Base-by-base conservation (phyloP, 2,888 invertebrate species). In the Caenorhabditis panamensis region DNA sequence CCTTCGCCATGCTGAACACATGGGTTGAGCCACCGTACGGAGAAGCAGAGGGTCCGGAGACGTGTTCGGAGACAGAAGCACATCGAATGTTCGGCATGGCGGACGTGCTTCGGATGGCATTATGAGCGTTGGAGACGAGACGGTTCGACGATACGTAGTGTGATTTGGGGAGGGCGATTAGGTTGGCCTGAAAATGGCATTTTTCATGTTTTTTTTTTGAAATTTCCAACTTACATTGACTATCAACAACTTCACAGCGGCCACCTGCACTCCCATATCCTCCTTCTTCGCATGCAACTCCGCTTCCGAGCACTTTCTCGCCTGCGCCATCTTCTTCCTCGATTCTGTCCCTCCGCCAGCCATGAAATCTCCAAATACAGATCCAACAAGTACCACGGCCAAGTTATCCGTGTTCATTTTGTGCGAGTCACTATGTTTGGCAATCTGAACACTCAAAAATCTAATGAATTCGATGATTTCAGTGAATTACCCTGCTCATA, bases 331-430 rank as follows among this genome's bases (percentile, higher is more conserved):
- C 41, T 79, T 79, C 31, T 72, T 79, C 26, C 72, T 44, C 5
- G 79, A 53, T 37, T 72, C 79, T 2, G 79, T 72, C 0, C 67
- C 67, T 18, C 69, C 78, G 18, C 81, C 79, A 9, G 77, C 59
- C 79, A 79, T 79, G 13, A 41, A 75, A 20, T 85, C 86, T 24
- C 80, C 73, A 54, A 88, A 88, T 5, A 88, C 69, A 1, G 85
- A 83, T 18, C 83, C 85, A 9, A 86, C 86, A 20, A 88, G 83
- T 1, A 87, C 86, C 0, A 82, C 82, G 3, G 86, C 85, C 56
- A 88, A 56, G 64, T 86, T 88, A n/a, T 80, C 75, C 5, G 72
- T 53, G 4, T 78, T 82, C 88, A 88, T 88, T 47, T 86, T 85
- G 51, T 88, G 80, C 0, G 41, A 53, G 24, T 75, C 78, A 13